Base-by-base conservation (phyloP, 2,113 vertebrate species). In the Gobiocypris rarus region DNA sequence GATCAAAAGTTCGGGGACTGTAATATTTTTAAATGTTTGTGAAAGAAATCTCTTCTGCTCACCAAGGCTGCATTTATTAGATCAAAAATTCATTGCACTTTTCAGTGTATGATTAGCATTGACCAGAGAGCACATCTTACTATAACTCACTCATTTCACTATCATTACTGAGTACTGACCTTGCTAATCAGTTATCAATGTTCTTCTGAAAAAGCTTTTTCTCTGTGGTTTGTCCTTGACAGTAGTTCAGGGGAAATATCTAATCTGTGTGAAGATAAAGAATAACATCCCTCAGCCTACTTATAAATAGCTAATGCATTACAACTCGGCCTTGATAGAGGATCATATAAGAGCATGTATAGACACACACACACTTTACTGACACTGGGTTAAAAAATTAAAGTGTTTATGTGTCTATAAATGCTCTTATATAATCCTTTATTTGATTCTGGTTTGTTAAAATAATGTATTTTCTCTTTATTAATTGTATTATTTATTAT, bases 241-340 rank as follows among this genome's bases (percentile, higher is more conserved):
- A 82, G 84, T 85, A 88, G 89, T 93, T 93, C 90, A 93, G 90
- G 91, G 91, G 84, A 93, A 86, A 83, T 75, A 88, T 90, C 88
- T 93, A 92, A 94, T 93, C 91, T 92, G 90, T 85, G 88, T 88
- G 86, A 89, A 92, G 93, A 94, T 93, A 93, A 94, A 87, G 83
- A 92, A 93, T 91, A 90, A 93, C 90, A 80, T 59, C 81, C 34
- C 4, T 77, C 24, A 69, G 88, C 22, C 17, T 75, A 54, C 45
- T 83, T 81, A 80, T 9, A 10, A 41, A 26, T 17, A 26, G 22
- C 17, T 67, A 9, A 67, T 19, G 24, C 14, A 78, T 14, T 41
- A 24, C 43, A 26, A 11, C 19, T 17, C 2, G 10, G 41, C n/a
- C 31, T 70, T 22, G 10, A 38, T 38, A 7, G 38, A 7, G 6